Conservation (phyloP, 1,140 invertebrate genomes). For the Polypedilum vanderplanki region DNA sequence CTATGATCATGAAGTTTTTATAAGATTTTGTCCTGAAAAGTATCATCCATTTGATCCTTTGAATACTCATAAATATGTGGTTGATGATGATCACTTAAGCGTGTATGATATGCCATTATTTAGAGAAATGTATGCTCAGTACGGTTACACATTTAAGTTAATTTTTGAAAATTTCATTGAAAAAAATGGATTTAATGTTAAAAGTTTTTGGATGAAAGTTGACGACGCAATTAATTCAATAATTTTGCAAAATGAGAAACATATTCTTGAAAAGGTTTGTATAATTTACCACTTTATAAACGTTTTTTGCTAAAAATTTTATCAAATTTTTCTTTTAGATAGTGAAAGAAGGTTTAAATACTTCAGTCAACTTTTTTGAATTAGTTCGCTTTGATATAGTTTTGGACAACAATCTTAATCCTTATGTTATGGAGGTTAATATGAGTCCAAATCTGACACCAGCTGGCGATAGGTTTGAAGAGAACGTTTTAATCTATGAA, state of each 20-base stretch:
- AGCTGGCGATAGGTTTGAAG: constrained; percentile 64
- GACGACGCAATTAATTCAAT: constrained; percentile 65
- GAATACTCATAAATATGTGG: constrained; percentile 78
- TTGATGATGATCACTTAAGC: constrained; percentile 85
- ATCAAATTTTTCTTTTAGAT: constrained; percentile 35
- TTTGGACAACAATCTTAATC: constrained; percentile 74
- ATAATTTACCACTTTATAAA: not conserved
- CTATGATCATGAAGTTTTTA: constrained; percentile 77
- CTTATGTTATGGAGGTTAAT: constrained; percentile 86
- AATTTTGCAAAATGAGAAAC: constrained; percentile 54
- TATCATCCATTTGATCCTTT: constrained; percentile 81
- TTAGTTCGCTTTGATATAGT: constrained; percentile 86
- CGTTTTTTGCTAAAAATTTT: no score
- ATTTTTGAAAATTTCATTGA: constrained; percentile 69
- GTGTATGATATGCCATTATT: constrained; percentile 83
- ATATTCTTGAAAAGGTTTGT: not conserved
- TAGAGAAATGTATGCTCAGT: constrained; percentile 61
- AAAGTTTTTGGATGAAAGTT: constrained; percentile 68
- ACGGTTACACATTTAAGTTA: constrained; percentile 75
- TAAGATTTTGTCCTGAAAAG: constrained; percentile 77
- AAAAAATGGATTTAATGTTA: constrained; percentile 57
- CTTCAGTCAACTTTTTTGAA: constrained; percentile 71
- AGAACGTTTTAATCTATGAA: constrained; percentile 78
- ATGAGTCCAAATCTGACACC: constrained; percentile 94
- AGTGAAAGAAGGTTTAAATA: no score